Conservation (phyloP, 1,140 invertebrate species). For the Trichogramma pretiosum region DNA sequence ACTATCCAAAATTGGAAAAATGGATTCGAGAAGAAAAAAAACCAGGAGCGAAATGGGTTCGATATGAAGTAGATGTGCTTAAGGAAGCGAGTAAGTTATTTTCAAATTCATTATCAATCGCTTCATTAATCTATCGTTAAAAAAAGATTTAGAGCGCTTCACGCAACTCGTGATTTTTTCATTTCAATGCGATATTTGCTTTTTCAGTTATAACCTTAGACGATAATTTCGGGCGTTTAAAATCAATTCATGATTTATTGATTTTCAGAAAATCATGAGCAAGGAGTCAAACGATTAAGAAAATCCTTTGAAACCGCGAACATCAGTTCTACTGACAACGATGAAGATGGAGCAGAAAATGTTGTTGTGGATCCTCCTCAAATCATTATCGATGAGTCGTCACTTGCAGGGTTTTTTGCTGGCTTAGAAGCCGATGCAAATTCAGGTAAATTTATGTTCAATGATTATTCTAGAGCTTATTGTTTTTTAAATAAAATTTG, state of each 20-base stretch:
- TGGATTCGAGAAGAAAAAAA: neutral
- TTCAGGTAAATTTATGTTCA: neutral
- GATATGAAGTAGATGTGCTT: neutral
- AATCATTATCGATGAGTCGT: neutral
- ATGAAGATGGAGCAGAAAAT: neutral
- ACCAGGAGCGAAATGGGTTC: neutral
- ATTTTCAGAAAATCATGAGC: neutral
- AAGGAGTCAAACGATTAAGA: neutral
- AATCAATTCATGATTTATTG: neutral
- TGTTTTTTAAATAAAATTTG: no score
- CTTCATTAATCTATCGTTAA: neutral
- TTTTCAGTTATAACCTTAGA: neutral
- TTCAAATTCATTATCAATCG: neutral
- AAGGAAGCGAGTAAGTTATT: conserved; percentile 2
- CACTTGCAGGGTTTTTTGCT: neutral
- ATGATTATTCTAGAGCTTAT: no score
- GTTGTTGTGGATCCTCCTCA: neutral
- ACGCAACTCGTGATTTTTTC: neutral
- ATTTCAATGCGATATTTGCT: neutral
- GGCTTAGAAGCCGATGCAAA: neutral
- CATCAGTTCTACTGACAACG: neutral
- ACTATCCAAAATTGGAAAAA: neutral
- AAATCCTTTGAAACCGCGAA: neutral
- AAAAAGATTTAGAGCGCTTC: neutral
- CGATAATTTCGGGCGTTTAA: neutral